Evolutionary conservation across 2,797 vertebrate species (phyloP).

Genomic region (Perdix hodgsoniae): DNA sequence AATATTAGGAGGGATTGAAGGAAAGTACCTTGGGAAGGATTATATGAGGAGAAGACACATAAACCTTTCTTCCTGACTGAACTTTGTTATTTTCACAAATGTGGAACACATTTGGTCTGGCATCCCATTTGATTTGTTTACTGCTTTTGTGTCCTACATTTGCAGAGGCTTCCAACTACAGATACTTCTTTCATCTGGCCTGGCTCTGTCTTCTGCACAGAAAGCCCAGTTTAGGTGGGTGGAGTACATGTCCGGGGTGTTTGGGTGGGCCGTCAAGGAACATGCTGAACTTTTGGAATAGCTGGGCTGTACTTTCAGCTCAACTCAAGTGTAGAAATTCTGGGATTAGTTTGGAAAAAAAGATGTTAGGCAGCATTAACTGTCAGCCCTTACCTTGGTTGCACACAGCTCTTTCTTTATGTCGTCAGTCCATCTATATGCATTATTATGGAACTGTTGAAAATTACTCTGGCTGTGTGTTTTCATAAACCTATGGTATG

Average conservation of each 20-base stretch:
- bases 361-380: background rate
- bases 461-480: background rate
- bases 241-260: background rate
- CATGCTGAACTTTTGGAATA: background rate
- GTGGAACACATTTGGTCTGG: slow-evolving; percentile 62
- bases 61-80: slow-evolving; percentile 61
- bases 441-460: background rate
- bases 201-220: slow-evolving; percentile 37
- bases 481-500: slow-evolving; percentile 28
- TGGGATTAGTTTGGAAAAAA: background rate
- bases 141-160: slow-evolving; percentile 56
- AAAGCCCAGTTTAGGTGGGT: background rate
- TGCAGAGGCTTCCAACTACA: slow-evolving; percentile 26
- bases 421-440: background rate
- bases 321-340: background rate
- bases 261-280: background rate
- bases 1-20: slow-evolving; percentile 15
- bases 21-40: slow-evolving; percentile 49
- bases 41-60: slow-evolving; percentile 38
- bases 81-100: slow-evolving; percentile 56
- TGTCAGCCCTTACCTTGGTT: background rate
- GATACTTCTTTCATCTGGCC: slow-evolving; percentile 55
- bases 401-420: fast-evolving
- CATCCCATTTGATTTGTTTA: slow-evolving; percentile 66
- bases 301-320: background rate